Evolutionary conservation across 2,113 vertebrate genomes (phyloP).

Genomic region (Indicator maculatus): DNA sequence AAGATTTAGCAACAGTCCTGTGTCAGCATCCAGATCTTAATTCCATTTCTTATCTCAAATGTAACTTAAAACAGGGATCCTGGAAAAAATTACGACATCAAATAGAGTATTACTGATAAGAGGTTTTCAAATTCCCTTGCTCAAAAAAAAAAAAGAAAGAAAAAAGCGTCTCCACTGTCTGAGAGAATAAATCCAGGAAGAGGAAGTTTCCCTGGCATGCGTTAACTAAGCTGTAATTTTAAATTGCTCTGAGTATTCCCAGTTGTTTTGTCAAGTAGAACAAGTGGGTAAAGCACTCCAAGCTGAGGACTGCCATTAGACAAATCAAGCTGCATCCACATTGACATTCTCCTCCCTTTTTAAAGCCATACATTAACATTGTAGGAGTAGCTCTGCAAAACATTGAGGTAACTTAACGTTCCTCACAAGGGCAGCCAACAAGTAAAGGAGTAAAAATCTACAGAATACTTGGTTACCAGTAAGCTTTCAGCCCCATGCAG

Average conservation of each 20-base stretch:
- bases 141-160: neutral
- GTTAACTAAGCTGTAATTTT: neutral
- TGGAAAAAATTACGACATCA: constrained; percentile 13
- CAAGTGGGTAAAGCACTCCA: neutral
- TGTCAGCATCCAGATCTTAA: neutral
- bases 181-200: neutral
- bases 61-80: neutral
- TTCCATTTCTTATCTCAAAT: neutral
- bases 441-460: neutral
- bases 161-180: neutral
- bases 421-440: neutral
- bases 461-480: neutral
- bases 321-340: neutral
- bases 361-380: neutral
- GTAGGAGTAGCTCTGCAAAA: neutral
- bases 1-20: neutral
- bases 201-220: neutral
- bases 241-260: neutral
- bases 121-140: neutral
- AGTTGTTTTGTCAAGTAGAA: neutral
- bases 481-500: neutral
- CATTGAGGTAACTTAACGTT: neutral
- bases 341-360: neutral
- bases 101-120: neutral
- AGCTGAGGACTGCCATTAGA: neutral